Evolutionary conservation across 2,797 vertebrate genomes (phyloP).

Genomic region (Sebastes matsubarae): DNA sequence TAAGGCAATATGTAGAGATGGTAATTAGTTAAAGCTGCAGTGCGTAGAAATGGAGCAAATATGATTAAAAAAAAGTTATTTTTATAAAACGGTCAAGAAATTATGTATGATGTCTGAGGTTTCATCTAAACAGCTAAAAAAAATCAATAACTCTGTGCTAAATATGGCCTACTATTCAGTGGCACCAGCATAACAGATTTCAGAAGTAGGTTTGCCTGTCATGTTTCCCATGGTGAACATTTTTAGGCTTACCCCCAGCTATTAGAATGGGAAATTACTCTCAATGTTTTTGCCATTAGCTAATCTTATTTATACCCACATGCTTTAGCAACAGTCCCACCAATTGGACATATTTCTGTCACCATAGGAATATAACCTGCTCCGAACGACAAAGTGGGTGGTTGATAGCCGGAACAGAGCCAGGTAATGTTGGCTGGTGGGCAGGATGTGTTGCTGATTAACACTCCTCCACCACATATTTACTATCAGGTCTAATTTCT

Average conservation of each 20-base stretch:
- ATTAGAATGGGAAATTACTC: not conserved
- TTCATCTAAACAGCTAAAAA: too few species aligned
- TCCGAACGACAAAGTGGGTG: conserved; percentile 33
- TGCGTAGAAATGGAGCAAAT: too few species aligned
- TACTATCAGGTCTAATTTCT: conserved; percentile 17
- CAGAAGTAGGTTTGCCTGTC: not conserved
- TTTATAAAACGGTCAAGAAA: too few species aligned
- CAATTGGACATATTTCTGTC: conserved; percentile 34
- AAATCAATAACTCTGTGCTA: too few species aligned
- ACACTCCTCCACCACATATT: conserved; percentile 8
- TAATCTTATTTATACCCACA: conserved; percentile 29
- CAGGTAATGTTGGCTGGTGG: conserved; percentile 35
- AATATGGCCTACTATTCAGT: not conserved
- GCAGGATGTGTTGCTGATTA: conserved; percentile 42
- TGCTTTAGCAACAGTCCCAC: conserved; percentile 27
- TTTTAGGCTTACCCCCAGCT: not conserved
- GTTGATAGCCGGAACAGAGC: conserved; percentile 39
- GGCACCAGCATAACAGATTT: not conserved
- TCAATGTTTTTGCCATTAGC: conserved; percentile 2
- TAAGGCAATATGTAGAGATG: too few species aligned
- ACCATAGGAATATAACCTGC: conserved; percentile 38
- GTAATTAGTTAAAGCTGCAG: not conserved
- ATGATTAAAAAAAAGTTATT: too few species aligned
- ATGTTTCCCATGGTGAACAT: not conserved
- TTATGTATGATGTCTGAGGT: too few species aligned